These are phyloP conservation scores for Cyclargus thomasi DNA, from an alignment of 1,140 invertebrate genomes.

Conservation along the genomic window DNA sequence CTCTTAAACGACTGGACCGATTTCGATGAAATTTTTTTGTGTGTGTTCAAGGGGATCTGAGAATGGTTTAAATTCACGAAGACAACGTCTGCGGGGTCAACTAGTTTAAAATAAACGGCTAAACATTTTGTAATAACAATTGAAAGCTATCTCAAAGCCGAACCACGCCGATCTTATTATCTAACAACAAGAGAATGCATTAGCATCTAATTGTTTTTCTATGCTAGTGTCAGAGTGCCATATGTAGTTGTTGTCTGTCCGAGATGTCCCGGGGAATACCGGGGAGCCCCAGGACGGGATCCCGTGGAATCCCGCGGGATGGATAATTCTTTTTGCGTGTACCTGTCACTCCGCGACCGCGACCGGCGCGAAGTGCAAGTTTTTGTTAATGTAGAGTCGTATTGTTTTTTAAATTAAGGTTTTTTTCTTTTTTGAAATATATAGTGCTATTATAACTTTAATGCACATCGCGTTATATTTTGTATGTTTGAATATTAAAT, in stretches of 20 bases:
- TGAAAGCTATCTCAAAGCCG: too few species aligned
- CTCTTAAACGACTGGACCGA: too few species aligned
- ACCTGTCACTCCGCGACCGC: constrained; percentile 19
- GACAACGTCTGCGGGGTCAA: too few species aligned
- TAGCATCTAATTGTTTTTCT: constrained; percentile 1
- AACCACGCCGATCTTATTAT: not conserved
- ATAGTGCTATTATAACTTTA: too few species aligned
- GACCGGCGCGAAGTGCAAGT: not conserved
- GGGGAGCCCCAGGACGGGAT: not conserved
- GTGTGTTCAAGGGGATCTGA: too few species aligned
- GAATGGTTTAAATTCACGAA: too few species aligned
- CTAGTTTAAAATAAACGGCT: too few species aligned
- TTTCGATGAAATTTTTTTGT: too few species aligned
- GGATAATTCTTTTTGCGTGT: constrained; percentile 28
- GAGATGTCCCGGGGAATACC: not conserved
- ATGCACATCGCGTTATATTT: too few species aligned
- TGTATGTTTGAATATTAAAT: too few species aligned
- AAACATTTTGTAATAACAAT: too few species aligned
- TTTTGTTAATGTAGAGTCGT: not conserved
- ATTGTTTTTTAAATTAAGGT: not conserved
- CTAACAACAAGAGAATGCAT: not conserved
- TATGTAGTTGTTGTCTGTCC: not conserved
- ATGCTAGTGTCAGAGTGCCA: not conserved
- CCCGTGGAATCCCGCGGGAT: constrained; percentile 19
- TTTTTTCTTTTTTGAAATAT: not conserved